These are phyloP conservation scores for Bradynema listronoti DNA, from an alignment of 1,140 invertebrate genomes.

Conservation along the genomic window DNA sequence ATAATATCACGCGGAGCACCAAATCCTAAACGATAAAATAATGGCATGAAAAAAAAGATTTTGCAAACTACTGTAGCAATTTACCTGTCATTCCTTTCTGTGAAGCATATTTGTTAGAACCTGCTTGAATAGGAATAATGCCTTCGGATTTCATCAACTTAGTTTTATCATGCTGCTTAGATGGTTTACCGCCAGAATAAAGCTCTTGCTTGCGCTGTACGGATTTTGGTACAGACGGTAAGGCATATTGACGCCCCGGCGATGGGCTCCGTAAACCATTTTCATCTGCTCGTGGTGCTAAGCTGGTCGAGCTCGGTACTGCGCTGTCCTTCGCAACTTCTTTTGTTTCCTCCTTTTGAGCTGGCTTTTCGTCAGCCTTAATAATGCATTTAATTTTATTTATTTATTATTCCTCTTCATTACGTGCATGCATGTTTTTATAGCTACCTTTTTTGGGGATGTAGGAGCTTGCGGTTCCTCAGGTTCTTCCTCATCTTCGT, in stretches of 20 bases:
- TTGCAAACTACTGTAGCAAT: slow-evolving; percentile 19
- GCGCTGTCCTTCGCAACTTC: neutral
- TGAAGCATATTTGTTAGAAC: slow-evolving; percentile 58
- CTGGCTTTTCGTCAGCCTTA: slow-evolving; percentile 7
- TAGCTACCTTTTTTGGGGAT: neutral
- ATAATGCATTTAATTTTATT: too few relatives aligned
- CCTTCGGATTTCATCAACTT: slow-evolving; percentile 56
- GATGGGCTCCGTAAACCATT: neutral
- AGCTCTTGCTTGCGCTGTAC: slow-evolving; percentile 5
- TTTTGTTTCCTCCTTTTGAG: neutral
- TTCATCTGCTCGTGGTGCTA: neutral
- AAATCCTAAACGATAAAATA: slow-evolving; percentile 43
- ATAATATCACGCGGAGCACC: slow-evolving; percentile 56
- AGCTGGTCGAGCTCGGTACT: neutral
- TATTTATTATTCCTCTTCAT: too few relatives aligned
- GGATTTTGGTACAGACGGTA: neutral
- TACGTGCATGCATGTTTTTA: too few relatives aligned
- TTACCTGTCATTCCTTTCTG: slow-evolving; percentile 57
- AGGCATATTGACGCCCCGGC: neutral
- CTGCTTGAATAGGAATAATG: slow-evolving; percentile 58
- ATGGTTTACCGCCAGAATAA: slow-evolving; percentile 12
- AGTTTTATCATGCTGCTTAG: slow-evolving; percentile 3
- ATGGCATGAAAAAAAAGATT: too few relatives aligned
- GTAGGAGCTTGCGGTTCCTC: neutral
- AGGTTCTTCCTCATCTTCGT: slow-evolving; percentile 4